Evolutionary conservation across 2,888 invertebrate genomes (phyloP).

Genomic region (Alentia gelatinosa): DNA sequence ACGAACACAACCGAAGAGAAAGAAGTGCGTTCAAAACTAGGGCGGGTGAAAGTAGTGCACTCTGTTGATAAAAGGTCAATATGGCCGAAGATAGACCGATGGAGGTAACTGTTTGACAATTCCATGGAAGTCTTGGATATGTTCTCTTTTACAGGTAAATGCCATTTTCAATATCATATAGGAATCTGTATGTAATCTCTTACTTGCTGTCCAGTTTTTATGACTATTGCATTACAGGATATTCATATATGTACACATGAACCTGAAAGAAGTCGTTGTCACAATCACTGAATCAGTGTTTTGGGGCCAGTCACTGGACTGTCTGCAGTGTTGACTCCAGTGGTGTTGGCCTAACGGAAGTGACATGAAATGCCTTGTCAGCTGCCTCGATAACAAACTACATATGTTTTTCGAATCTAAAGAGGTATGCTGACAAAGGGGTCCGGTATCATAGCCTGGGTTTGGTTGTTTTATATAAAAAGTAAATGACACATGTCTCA

Average conservation of each 20-base stretch:
- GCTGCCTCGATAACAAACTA: too few species aligned
- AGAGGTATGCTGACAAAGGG: too few species aligned
- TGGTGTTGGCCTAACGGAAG: too few species aligned
- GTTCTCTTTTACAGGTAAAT: constrained; percentile 49
- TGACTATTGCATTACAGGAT: neutral
- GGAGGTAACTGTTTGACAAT: constrained; percentile 36
- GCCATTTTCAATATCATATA: neutral
- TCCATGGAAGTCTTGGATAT: constrained; percentile 51
- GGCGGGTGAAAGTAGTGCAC: constrained; percentile 46
- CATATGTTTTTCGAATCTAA: too few species aligned
- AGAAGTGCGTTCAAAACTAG: neutral
- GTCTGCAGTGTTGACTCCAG: neutral
- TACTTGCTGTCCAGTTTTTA: neutral
- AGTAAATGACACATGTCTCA: too few species aligned
- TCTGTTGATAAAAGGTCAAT: constrained; percentile 52
- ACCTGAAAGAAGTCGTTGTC: neutral
- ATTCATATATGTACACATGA: neutral
- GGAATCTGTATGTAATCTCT: neutral
- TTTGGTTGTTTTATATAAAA: too few species aligned
- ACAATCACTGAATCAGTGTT: constrained; percentile 15
- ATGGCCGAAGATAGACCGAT: constrained; percentile 46
- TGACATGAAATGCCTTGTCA: too few species aligned
- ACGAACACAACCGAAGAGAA: neutral
- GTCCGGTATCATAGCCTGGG: too few species aligned
- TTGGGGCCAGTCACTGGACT: neutral